These are phyloP conservation scores for Pyrocephalus nanus DNA, from an alignment of 2,797 vertebrate species.

Conservation along the genomic window DNA sequence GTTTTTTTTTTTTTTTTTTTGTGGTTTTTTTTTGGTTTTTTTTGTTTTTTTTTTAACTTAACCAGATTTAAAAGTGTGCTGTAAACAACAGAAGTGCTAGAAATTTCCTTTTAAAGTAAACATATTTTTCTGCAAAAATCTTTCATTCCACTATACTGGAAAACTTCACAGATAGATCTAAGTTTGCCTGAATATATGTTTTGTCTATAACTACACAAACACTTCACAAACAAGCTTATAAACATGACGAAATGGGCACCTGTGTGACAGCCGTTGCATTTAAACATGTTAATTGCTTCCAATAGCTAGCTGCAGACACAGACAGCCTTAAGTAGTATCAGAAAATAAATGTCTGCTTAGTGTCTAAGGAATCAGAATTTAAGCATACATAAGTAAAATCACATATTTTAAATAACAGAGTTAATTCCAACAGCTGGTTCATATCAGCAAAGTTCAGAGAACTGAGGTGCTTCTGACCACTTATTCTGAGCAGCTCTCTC, in stretches of 20 bases:
- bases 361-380: neutral
- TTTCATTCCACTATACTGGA: neutral
- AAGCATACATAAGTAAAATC: neutral
- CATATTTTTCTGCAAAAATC: neutral
- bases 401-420: neutral
- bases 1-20: neutral
- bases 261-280: neutral
- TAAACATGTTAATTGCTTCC: neutral
- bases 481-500: neutral
- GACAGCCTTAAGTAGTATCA: neutral
- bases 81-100: neutral
- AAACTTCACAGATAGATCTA: neutral
- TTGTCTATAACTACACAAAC: neutral
- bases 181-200: neutral
- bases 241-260: neutral
- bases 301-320: neutral
- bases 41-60: neutral
- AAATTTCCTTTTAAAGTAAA: conserved; percentile 5
- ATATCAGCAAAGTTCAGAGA: neutral
- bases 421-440: neutral
- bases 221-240: neutral
- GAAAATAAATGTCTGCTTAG: neutral
- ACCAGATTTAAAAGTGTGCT: conserved; percentile 8
- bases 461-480: neutral
- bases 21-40: too few species aligned